Conservation (phyloP, 92 coral and sea anemone species). For the Umimayanthus chanpuru region DNA sequence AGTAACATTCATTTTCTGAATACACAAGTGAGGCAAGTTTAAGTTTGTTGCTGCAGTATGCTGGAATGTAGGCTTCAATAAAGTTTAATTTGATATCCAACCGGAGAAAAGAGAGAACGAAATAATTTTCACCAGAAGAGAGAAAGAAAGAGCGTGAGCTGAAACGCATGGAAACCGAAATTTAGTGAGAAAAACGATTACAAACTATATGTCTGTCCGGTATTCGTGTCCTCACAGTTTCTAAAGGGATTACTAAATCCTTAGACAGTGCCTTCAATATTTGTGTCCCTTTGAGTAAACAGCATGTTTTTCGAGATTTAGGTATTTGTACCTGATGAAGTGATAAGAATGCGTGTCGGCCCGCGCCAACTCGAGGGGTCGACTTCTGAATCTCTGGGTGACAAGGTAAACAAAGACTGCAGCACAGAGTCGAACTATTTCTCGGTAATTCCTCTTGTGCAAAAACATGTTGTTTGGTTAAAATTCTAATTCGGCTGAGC, state of each 20-base stretch:
- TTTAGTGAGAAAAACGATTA: not conserved
- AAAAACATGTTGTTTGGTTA: slow-evolving; percentile 70
- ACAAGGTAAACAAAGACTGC: slow-evolving; percentile 27
- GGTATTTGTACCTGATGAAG: slow-evolving; percentile 41
- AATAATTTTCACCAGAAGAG: not conserved
- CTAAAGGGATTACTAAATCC: not conserved
- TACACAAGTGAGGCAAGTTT: no score
- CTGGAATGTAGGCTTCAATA: not conserved
- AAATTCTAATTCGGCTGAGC: slow-evolving; percentile 51
- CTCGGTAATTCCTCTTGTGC: slow-evolving; percentile 31
- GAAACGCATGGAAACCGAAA: not conserved
- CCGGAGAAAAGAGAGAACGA: not conserved
- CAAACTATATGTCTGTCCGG: not conserved
- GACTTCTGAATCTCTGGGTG: slow-evolving; percentile 8
- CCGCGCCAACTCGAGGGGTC: slow-evolving; percentile 38
- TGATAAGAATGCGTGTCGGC: slow-evolving; percentile 10
- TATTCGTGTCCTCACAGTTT: not conserved
- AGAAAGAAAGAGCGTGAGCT: not conserved
- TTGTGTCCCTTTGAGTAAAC: slow-evolving; percentile 29
- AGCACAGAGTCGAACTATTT: not conserved
- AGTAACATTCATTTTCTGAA: not conserved
- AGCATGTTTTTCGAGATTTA: slow-evolving; percentile 49
- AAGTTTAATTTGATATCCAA: not conserved
- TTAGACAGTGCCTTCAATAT: slow-evolving; percentile 1
- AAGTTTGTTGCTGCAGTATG: not conserved